Evolutionary conservation across 2,113 vertebrate genomes (phyloP).

Genomic region (Dunckerocampus dactyliophorus): DNA sequence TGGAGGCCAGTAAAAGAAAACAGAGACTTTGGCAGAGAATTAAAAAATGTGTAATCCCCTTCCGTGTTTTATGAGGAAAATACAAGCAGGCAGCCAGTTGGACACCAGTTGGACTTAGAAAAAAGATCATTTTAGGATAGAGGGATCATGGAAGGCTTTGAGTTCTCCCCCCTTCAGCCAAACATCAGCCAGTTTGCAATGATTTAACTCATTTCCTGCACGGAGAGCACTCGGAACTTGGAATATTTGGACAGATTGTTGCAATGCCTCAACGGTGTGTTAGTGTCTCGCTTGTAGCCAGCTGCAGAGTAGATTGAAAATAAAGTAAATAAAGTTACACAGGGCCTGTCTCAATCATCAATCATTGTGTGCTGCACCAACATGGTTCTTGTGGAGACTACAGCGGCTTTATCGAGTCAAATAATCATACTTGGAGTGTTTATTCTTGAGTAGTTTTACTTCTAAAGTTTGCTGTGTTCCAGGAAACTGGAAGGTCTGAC

Average conservation of each 20-base stretch:
- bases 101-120: neutral
- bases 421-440: no score
- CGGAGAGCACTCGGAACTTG: slow-evolving; percentile 11
- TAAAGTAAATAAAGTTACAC: neutral
- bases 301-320: neutral
- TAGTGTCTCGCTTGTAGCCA: neutral
- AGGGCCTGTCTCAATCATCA: no score
- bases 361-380: no score
- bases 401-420: no score
- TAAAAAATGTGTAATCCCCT: slow-evolving; percentile 19
- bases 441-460: no score
- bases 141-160: neutral
- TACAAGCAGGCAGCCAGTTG: slow-evolving; percentile 1
- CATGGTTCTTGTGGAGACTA: no score
- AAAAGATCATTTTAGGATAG: neutral
- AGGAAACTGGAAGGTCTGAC: no score
- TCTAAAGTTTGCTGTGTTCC: no score
- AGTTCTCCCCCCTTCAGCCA: neutral
- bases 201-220: slow-evolving; percentile 13
- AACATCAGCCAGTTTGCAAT: neutral
- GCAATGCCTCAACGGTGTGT: neutral
- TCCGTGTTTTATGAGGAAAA: slow-evolving; percentile 6
- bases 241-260: slow-evolving; percentile 27
- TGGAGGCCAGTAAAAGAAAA: slow-evolving; percentile 27
- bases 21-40: slow-evolving; percentile 9